phyloP scores from a whole-genome alignment of 1,140 invertebrate genomes.

The Gonatopus flavifemur region DNA sequence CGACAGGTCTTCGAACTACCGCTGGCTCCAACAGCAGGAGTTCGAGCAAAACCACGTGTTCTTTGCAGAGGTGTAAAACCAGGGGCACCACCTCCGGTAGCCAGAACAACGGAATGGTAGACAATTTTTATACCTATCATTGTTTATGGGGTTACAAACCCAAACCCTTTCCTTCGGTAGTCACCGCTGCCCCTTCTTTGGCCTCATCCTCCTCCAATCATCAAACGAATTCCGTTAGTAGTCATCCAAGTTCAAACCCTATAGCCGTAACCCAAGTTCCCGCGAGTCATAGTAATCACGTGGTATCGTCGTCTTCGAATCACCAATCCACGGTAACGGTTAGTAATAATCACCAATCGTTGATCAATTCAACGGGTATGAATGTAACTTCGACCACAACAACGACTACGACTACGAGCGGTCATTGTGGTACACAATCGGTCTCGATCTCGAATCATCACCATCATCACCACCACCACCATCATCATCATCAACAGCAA shows the following conservation, averaged over 20 bases:
- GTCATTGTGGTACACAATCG: not conserved
- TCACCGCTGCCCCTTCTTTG: no score
- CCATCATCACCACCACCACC: not conserved
- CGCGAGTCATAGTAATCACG: no score
- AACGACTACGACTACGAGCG: slow-evolving; percentile 10
- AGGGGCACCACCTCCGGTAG: no score
- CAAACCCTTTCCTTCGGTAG: no score
- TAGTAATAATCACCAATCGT: no score
- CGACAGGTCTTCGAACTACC: slow-evolving; percentile 12
- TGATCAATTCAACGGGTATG: slow-evolving; percentile 19
- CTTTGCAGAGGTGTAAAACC: slow-evolving; percentile 10
- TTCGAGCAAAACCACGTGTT: slow-evolving; percentile 22
- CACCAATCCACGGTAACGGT: no score
- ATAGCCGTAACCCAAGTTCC: no score
- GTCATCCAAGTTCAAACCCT: no score
- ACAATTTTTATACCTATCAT: not conserved
- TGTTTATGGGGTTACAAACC: slow-evolving; percentile 10
- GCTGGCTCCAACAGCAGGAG: slow-evolving; percentile 32
- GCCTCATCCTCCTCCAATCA: no score
- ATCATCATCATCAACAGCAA: not conserved
- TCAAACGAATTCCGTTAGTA: no score
- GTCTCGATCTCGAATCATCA: not conserved
- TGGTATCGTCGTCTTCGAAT: no score
- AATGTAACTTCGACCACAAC: slow-evolving; percentile 1
- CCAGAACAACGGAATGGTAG: slow-evolving; percentile 24